Evolutionary conservation across 1,140 invertebrate species (phyloP).

Genomic region (Aphis gossypii): DNA sequence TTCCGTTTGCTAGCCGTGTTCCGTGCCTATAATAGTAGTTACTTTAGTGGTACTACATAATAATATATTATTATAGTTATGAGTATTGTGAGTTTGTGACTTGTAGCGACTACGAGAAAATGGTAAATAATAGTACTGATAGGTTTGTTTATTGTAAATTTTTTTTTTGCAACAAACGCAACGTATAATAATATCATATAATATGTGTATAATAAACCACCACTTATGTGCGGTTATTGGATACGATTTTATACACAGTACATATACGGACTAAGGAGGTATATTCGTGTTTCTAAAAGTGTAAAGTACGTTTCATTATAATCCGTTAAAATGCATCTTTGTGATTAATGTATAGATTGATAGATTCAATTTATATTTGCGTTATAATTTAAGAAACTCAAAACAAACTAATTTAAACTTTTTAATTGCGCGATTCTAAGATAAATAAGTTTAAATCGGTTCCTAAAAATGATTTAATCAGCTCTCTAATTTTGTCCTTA

Average conservation of each 20-base stretch:
- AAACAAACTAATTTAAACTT: constrained; percentile 3
- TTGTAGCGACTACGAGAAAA: too few relatives aligned
- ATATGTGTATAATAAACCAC: too few relatives aligned
- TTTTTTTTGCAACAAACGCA: background rate
- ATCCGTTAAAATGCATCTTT: background rate
- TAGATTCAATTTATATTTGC: background rate
- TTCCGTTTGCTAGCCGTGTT: background rate
- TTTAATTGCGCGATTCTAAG: background rate
- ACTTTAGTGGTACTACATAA: too few relatives aligned
- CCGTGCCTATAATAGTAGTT: background rate
- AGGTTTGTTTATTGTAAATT: background rate
- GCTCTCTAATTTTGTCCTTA: background rate
- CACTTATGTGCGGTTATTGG: background rate
- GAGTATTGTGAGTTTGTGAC: too few relatives aligned
- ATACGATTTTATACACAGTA: background rate
- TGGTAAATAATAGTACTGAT: too few relatives aligned
- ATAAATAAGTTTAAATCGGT: background rate
- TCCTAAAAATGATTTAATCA: background rate
- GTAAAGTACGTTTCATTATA: background rate
- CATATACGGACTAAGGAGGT: background rate
- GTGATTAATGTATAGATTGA: background rate
- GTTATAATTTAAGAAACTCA: background rate
- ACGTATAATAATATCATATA: background rate
- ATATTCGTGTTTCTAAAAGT: background rate
- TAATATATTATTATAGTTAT: too few relatives aligned